Evolutionary conservation across 2,888 invertebrate genomes (phyloP), one percentile per base, ranked within the genome.

Genomic region (Drosophila anceps): DNA sequence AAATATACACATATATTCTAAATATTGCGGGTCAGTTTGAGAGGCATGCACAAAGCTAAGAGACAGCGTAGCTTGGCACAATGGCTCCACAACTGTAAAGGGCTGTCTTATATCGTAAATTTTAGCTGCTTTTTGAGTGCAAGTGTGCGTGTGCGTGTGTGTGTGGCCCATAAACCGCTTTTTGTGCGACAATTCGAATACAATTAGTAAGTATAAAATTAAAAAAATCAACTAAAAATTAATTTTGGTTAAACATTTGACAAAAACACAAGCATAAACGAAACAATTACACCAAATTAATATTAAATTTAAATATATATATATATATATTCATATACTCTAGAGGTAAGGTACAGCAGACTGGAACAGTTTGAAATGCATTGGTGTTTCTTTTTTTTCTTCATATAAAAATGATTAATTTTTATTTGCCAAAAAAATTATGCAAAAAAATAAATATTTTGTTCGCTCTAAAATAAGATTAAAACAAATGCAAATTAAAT

Each of bases 201-300:
- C 33, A 37, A 69, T 81, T 81, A 81, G 72, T 81, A 53, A 10
- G 54, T 1, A 59, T 46, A 43, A 66, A 20, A 37, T 37, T 24
- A 29, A 39, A 59, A 43, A 37, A 68, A 62, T 31, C 69, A 69
- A 61, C 61, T 39, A 66, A 43, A 55, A 76, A 82, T 70, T 76
- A 69, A 74, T 69, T 75, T 77, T 79, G 75, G 84, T 75, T 79
- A 82, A 73, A 90, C 87, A 84, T 91, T 91, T 91, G 87, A 85
- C 87, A 90, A 91, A 70, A 80, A 88, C 75, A 88, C 80, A 78
- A 78, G 81, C 78, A 86, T 62, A 78, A 71, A 69, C 60, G 58
- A 53, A 69, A 76, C 73, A 82, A 67, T 46, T 54, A 81, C 72
- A 79, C 82, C 74, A 80, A 62, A 33, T 69, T 69, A 76, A 76